A percentile compares a stretch with the other conserved stretches of the same genome.
These are phyloP conservation scores for Drosophila quinaria DNA, from an alignment of 2,888 invertebrate species.

Conservation along the genomic window DNA sequence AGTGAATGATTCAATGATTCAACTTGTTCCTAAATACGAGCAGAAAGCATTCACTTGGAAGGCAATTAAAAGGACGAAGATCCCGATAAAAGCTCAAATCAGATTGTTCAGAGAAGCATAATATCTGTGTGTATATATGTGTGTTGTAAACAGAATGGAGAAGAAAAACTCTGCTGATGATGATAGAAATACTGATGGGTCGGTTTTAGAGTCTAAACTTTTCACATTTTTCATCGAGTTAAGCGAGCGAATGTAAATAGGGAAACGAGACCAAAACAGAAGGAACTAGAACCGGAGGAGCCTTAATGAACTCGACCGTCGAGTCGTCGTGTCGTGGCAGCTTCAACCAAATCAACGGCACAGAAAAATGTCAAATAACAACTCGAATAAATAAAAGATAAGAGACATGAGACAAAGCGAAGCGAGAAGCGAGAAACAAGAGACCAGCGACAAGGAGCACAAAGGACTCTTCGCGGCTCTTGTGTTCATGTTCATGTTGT, in stretches of 20 bases:
- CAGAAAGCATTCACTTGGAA: conserved; percentile 57
- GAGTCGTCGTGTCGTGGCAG: conserved; percentile 11
- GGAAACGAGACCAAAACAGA: conserved; percentile 13
- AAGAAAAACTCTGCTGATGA: not conserved
- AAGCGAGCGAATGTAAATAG: conserved; percentile 67
- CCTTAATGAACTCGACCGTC: conserved; percentile 58
- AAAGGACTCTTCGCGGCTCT: conserved; percentile 33
- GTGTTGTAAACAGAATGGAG: conserved; percentile 5
- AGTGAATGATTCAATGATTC: conserved; percentile 19
- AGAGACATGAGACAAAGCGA: conserved; percentile 39
- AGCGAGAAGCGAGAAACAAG: conserved; percentile 3
- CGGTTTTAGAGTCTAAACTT: conserved; percentile 66
- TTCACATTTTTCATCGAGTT: conserved; percentile 71
- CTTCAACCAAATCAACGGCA: conserved; percentile 59
- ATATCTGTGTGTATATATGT: conserved; percentile 23
- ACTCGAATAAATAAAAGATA: conserved; percentile 72
- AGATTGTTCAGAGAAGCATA: conserved; percentile 49
- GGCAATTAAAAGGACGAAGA: conserved; percentile 58
- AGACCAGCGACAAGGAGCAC: conserved; percentile 32
- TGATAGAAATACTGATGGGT: conserved; percentile 34
- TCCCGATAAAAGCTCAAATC: conserved; percentile 24
- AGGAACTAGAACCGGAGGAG: conserved; percentile 7
- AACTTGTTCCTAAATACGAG: conserved; percentile 9
- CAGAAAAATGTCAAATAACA: conserved; percentile 75
- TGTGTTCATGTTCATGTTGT: conserved; percentile 11